These are phyloP conservation scores for Ceratina australensis DNA, from an alignment of 1,140 invertebrate genomes.

Conservation along the genomic window DNA sequence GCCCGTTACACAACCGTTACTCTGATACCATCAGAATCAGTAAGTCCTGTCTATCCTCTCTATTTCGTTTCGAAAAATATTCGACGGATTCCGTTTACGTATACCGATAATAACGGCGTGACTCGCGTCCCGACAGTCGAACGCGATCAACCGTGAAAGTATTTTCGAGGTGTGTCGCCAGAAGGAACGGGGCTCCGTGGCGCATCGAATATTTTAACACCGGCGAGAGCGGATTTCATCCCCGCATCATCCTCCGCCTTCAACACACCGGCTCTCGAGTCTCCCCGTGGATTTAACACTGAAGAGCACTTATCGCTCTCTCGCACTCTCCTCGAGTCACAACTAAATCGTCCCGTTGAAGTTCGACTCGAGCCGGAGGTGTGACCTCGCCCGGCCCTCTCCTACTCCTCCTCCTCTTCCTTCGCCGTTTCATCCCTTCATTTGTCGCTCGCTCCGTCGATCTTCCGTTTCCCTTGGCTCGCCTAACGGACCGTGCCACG, in stretches of 20 bases:
- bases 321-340: constrained; percentile 34
- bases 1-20: too few species aligned
- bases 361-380: constrained; percentile 36
- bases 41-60: too few species aligned
- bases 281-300: constrained; percentile 57
- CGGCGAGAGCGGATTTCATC: constrained; percentile 32
- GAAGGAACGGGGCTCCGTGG: neutral
- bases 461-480: neutral
- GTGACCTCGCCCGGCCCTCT: constrained; percentile 21
- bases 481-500: constrained; percentile 28
- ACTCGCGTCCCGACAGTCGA: neutral
- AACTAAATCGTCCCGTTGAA: constrained; percentile 42
- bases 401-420: neutral
- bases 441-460: constrained; percentile 14
- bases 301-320: constrained; percentile 65
- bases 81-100: too few species aligned
- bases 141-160: constrained; percentile 38
- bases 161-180: constrained; percentile 29
- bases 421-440: constrained; percentile 3
- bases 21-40: too few species aligned
- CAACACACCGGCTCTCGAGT: constrained; percentile 20
- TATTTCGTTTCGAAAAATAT: neutral
- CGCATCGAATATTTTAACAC: constrained; percentile 48
- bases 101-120: neutral
- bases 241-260: neutral